Base-by-base conservation (phyloP, 2,888 invertebrate genomes). In the Pelosia muscerda region DNA sequence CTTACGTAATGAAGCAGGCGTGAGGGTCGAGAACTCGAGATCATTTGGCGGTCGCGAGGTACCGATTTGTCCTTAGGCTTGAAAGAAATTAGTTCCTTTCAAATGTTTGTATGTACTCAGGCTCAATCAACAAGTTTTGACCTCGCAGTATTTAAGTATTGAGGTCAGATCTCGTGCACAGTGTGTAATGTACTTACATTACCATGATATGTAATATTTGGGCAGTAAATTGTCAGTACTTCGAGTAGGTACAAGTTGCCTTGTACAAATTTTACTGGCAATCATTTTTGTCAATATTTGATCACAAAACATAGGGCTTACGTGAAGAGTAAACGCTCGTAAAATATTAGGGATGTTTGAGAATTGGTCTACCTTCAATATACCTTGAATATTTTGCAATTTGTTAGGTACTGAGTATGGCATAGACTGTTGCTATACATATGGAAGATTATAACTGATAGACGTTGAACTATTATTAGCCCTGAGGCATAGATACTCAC, bases 141-240 rank as follows among this genome's bases (percentile, higher is more conserved):
- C 64, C 64, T 68, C 81, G 83, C 79, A 85, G 88, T 87, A 87
- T 88, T 84, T 83, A 81, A 83, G 85, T 83, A 92, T 91, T 91
- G 90, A 89, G 92, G 92, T 91, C 92, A 91, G 78, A 88, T 89
- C 89, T 87, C 83, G 79, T 86, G 86, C 84, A 84, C 86, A 86
- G 86, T 86, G 86, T 89, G 86, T 84, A 84, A 82, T 87, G 84
- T 80, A 85, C 87, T 82, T 81, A 72, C 85, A 88, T 84, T 59
- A 88, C 84, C 84, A 88, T 87, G 84, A 85, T 75, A 81, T 87
- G 88, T 86, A 91, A 91, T 91, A 88, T 91, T 92, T 91, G 88
- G 84, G 77, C 81, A 86, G 84, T 80, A 85, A 81, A 84, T 84
- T 83, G 76, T 87, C 79, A 81, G 81, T 81, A 80, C 82, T 82